A percentile compares a stretch with the other conserved stretches of the same genome.
phyloP scores from a whole-genome alignment of 2,888 invertebrate genomes.

The Lydus trimaculatus region DNA sequence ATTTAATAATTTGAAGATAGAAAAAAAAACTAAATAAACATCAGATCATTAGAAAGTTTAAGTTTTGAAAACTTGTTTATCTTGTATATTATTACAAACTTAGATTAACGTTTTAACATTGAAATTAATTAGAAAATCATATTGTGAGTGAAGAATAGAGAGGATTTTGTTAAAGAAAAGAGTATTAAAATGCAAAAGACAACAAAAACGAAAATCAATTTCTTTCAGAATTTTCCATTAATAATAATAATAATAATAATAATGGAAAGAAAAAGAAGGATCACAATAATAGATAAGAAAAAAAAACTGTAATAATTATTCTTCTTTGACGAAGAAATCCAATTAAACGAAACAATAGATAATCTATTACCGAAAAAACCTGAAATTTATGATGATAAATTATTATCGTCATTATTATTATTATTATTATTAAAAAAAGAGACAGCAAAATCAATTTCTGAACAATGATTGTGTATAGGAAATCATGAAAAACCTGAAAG shows the following conservation, averaged over 20 bases:
- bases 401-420: background rate
- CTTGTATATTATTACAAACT: background rate
- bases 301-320: background rate
- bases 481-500: background rate
- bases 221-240: background rate
- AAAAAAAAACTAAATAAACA: background rate
- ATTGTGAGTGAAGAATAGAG: background rate
- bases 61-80: background rate
- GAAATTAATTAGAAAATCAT: background rate
- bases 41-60: background rate
- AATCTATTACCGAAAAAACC: background rate
- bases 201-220: background rate
- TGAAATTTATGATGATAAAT: background rate
- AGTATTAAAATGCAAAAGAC: background rate
- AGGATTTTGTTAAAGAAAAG: background rate
- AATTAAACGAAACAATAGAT: slow-evolving; percentile 2
- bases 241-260: background rate
- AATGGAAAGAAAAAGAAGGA: background rate
- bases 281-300: background rate
- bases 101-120: background rate
- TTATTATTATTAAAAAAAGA: background rate
- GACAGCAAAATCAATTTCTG: background rate
- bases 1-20: background rate
- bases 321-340: background rate
- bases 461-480: background rate